These are phyloP conservation scores for Ahaetulla prasina DNA, from an alignment of 2,113 vertebrate species.

Conservation along the genomic window DNA sequence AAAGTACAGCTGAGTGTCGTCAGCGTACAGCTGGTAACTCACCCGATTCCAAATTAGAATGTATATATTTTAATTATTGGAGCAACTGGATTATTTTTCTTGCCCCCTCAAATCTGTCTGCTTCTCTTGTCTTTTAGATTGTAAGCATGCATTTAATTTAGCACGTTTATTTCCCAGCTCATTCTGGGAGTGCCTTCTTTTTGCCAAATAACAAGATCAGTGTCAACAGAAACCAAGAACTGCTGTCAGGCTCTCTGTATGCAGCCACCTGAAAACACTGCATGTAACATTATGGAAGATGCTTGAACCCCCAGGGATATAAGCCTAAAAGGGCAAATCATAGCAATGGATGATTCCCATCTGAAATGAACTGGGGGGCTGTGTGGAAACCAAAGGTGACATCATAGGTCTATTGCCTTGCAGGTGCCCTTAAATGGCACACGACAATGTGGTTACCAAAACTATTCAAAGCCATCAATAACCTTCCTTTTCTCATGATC, in stretches of 20 bases:
- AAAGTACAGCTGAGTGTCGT: no score
- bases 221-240: not conserved
- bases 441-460: not conserved
- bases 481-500: not conserved
- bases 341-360: not conserved
- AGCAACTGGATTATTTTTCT: not conserved
- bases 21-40: no score
- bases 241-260: not conserved
- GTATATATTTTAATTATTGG: not conserved
- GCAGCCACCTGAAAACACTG: not conserved
- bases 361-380: not conserved
- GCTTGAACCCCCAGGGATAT: not conserved
- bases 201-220: not conserved
- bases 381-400: not conserved
- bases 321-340: not conserved
- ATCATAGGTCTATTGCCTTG: not conserved
- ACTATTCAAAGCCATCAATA: not conserved
- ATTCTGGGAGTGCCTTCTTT: not conserved
- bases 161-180: not conserved
- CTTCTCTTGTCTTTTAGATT: not conserved
- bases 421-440: not conserved
- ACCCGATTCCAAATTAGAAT: no score
- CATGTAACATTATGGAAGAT: not conserved
- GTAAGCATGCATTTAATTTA: not conserved
- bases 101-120: not conserved